Evolutionary conservation across 1,140 invertebrate species (phyloP).

Genomic region (Ridgeia piscesae): DNA sequence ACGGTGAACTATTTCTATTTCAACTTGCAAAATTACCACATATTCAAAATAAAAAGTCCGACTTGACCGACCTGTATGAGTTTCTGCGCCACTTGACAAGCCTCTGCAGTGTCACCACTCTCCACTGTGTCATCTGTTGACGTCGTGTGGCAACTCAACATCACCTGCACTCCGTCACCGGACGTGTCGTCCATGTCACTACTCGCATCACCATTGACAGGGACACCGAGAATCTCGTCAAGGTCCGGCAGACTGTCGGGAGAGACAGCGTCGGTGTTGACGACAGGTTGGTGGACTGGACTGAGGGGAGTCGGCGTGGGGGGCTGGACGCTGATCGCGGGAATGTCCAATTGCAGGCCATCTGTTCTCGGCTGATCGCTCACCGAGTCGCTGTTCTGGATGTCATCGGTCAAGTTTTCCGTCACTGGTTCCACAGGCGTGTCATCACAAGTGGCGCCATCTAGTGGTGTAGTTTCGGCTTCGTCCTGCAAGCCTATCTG

Average conservation of each 20-base stretch:
- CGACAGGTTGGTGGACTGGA: neutral
- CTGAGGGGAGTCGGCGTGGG: neutral
- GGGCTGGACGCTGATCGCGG: neutral
- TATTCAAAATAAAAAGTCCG: too few species aligned
- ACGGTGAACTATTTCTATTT: too few species aligned
- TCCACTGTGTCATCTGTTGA: neutral
- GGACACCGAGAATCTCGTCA: neutral
- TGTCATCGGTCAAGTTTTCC: neutral
- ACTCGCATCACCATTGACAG: neutral
- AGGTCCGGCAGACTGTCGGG: neutral
- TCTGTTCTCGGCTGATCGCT: neutral
- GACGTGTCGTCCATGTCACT: neutral
- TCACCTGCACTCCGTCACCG: neutral
- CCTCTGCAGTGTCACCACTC: neutral
- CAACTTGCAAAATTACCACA: too few species aligned
- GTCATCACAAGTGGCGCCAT: neutral
- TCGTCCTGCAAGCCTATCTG: neutral
- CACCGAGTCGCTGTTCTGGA: neutral
- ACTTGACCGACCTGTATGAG: neutral
- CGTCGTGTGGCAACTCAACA: neutral
- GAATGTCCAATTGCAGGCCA: neutral
- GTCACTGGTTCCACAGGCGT: neutral
- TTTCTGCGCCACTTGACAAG: neutral
- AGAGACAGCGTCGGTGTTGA: neutral
- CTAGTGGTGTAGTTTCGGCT: neutral